phyloP scores from a whole-genome alignment of 2,113 vertebrate genomes.

The Peromyscus leucopus region DNA sequence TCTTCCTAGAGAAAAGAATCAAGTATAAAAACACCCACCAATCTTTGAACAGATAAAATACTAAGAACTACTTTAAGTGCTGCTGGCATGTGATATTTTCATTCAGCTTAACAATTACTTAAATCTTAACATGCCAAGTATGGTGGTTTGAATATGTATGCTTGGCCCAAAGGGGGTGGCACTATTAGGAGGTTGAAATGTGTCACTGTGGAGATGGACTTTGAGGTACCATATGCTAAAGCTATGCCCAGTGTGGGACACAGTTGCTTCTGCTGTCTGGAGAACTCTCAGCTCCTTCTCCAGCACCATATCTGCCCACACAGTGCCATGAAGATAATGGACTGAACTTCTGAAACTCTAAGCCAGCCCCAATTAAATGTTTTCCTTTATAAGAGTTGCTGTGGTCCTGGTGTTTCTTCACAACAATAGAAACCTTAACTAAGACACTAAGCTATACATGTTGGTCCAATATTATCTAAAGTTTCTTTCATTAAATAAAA shows the following conservation, averaged over 20 bases:
- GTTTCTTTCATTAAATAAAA: conserved; percentile 15
- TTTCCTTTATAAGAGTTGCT: neutral
- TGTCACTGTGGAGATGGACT: neutral
- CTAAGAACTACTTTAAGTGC: neutral
- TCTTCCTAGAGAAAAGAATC: neutral
- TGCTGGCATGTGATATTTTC: neutral
- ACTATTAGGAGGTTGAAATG: neutral
- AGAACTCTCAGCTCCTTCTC: neutral
- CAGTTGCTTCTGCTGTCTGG: neutral
- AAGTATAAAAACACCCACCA: neutral
- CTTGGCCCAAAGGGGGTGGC: neutral
- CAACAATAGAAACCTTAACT: neutral
- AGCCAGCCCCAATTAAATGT: neutral
- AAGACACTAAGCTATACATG: neutral
- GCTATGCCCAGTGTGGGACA: neutral
- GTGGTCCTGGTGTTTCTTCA: neutral
- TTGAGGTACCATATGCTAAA: neutral
- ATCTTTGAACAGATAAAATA: conserved; percentile 5
- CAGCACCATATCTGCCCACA: neutral
- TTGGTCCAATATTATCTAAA: conserved; percentile 13
- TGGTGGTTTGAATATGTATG: neutral
- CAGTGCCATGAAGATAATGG: neutral
- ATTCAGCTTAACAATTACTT: conserved; percentile 41
- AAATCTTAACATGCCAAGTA: neutral
- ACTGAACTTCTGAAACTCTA: neutral